A percentile compares a stretch with the other conserved stretches of the same genome.
Conservation (phyloP, 2,797 vertebrate genomes). For the Myripristis jacobus region DNA sequence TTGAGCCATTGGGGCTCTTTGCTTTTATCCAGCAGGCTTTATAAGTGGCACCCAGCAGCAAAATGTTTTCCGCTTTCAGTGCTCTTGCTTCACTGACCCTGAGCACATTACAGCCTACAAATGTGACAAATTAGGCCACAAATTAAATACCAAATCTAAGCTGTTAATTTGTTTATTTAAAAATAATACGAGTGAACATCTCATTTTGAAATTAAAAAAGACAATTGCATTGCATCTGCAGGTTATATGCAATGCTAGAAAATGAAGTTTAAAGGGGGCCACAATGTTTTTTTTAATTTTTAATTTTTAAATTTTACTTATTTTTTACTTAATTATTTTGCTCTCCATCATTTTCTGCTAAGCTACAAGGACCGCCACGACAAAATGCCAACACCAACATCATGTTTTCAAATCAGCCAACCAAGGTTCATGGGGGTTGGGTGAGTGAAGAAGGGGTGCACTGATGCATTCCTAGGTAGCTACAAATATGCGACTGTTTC, state of each 20-base stretch:
- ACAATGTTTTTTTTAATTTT: slow-evolving; percentile 7
- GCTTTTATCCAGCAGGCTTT: slow-evolving; percentile 41
- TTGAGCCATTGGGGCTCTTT: slow-evolving; percentile 32
- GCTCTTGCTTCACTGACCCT: slow-evolving; percentile 24
- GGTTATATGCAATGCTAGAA: background rate
- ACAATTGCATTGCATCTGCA: slow-evolving; percentile 1
- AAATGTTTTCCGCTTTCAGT: slow-evolving; percentile 31
- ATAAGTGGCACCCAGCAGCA: slow-evolving; percentile 28
- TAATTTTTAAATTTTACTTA: too few relatives aligned
- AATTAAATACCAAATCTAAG: slow-evolving; percentile 10
- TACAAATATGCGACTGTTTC: background rate
- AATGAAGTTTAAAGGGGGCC: background rate
- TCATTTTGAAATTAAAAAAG: background rate
- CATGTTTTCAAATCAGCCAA: too few relatives aligned
- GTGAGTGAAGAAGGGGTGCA: background rate
- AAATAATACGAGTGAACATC: background rate
- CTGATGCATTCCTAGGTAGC: background rate
- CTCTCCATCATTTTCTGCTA: background rate
- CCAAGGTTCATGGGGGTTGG: too few relatives aligned
- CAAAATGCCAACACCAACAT: too few relatives aligned
- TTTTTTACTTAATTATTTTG: slow-evolving; percentile 4
- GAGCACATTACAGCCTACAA: slow-evolving; percentile 1
- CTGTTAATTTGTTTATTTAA: too few relatives aligned
- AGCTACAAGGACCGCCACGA: too few relatives aligned
- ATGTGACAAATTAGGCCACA: slow-evolving; percentile 11